Conservation (phyloP, 1,140 invertebrate genomes). For the Sogatella furcifera region DNA sequence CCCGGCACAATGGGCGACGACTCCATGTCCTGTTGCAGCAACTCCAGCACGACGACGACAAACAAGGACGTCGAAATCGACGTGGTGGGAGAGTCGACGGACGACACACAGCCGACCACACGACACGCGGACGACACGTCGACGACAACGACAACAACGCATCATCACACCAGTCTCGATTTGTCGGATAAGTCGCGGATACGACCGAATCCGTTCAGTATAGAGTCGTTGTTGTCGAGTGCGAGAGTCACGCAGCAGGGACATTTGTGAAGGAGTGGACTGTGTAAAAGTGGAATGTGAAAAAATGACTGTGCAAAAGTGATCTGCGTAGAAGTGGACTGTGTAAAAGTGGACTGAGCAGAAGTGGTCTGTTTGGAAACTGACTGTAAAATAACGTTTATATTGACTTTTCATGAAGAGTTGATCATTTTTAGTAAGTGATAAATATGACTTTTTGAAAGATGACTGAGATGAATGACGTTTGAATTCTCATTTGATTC, state of each 20-base stretch:
- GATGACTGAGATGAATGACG: too few species aligned
- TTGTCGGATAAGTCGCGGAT: conserved; percentile 41
- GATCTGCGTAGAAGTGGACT: too few species aligned
- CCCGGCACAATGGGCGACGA: conserved; percentile 13
- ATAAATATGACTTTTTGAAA: too few species aligned
- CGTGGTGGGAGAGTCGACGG: conserved; percentile 48
- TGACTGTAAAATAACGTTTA: too few species aligned
- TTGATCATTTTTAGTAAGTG: too few species aligned
- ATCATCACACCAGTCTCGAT: conserved; percentile 32
- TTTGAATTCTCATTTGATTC: too few species aligned
- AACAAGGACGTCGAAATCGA: conserved; percentile 58
- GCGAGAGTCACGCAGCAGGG: conserved; percentile 24
- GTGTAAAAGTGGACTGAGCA: too few species aligned
- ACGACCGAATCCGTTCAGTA: conserved; percentile 67
- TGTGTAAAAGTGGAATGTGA: too few species aligned
- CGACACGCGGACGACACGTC: conserved; percentile 27
- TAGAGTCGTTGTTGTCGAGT: conserved; percentile 63
- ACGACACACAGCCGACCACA: conserved; percentile 2
- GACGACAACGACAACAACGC: conserved; percentile 32
- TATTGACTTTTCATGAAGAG: too few species aligned
- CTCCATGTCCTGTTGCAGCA: conserved; percentile 24
- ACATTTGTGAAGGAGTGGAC: too few species aligned
- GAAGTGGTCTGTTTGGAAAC: too few species aligned
- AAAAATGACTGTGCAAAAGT: too few species aligned
- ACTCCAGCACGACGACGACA: conserved; percentile 19